Evolutionary conservation across 2,113 vertebrate genomes (phyloP).

Genomic region (Lepus americanus): DNA sequence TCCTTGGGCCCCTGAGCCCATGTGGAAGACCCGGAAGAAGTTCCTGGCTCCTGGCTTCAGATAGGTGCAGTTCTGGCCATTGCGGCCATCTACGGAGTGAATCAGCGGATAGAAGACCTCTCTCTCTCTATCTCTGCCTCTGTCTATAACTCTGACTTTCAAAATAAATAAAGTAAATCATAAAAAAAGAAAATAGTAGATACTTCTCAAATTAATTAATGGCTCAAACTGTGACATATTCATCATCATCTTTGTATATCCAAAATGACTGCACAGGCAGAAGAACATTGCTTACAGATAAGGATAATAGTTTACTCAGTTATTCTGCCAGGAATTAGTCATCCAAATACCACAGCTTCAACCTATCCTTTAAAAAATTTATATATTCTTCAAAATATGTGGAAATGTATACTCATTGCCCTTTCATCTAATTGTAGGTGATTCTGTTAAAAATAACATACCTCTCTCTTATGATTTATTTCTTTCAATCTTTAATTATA

Average conservation of each 20-base stretch:
- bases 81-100: no score
- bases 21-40: no score
- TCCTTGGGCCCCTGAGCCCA: no score
- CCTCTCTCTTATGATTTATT: not conserved
- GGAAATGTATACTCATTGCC: no score
- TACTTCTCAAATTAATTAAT: slow-evolving; percentile 17
- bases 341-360: not conserved
- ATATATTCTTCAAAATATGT: not conserved
- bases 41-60: no score
- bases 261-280: not conserved
- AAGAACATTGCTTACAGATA: not conserved
- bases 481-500: not conserved
- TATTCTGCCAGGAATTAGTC: not conserved
- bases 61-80: no score
- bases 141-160: no score
- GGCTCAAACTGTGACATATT: not conserved
- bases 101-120: no score
- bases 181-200: not conserved
- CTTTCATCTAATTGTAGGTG: not conserved
- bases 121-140: no score
- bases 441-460: not conserved
- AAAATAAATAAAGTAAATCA: no score
- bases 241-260: not conserved
- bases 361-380: not conserved
- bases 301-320: not conserved